Percentiles rank a stretch among this genome's conserved stretches.
phyloP scores from a whole-genome alignment of 2,888 invertebrate species.

The Cynaeus angustus region DNA sequence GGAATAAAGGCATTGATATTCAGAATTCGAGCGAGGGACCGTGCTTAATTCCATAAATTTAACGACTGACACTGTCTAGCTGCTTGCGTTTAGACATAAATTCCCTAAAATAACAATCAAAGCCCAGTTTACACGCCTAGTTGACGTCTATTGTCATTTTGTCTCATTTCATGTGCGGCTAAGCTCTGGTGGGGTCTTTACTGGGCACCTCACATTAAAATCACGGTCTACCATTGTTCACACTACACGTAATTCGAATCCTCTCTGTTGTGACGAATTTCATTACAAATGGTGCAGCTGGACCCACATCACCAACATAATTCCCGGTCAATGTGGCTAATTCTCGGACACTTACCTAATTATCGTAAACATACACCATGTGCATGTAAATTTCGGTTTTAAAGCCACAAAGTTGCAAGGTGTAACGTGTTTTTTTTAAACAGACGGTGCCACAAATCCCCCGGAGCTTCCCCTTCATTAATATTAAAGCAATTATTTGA shows the following conservation, averaged over 20 bases:
- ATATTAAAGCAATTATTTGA: no score
- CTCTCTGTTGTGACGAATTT: slow-evolving; percentile 53
- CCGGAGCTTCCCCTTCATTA: no score
- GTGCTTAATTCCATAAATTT: slow-evolving; percentile 54
- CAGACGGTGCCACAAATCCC: background rate
- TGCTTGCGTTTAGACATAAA: slow-evolving; percentile 59
- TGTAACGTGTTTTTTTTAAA: background rate
- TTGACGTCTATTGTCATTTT: slow-evolving; percentile 64
- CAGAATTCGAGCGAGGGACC: slow-evolving; percentile 46
- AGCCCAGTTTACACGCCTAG: slow-evolving; percentile 66
- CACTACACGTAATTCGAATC: slow-evolving; percentile 45
- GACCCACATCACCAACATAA: slow-evolving; percentile 50
- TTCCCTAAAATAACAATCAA: slow-evolving; percentile 63
- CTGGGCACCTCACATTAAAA: slow-evolving; percentile 49
- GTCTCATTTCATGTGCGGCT: slow-evolving; percentile 61
- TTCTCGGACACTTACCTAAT: slow-evolving; percentile 44
- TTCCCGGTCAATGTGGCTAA: slow-evolving; percentile 34
- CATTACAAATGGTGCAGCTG: slow-evolving; percentile 48
- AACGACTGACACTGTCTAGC: slow-evolving; percentile 49
- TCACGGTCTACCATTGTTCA: slow-evolving; percentile 49
- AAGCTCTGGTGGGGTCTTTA: slow-evolving; percentile 55
- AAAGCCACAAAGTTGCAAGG: background rate
- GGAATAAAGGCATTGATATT: slow-evolving; percentile 53
- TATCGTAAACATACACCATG: slow-evolving; percentile 28
- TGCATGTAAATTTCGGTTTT: background rate